Evolutionary conservation across 1,140 invertebrate species (phyloP).

Genomic region (Kradibia gibbosae): DNA sequence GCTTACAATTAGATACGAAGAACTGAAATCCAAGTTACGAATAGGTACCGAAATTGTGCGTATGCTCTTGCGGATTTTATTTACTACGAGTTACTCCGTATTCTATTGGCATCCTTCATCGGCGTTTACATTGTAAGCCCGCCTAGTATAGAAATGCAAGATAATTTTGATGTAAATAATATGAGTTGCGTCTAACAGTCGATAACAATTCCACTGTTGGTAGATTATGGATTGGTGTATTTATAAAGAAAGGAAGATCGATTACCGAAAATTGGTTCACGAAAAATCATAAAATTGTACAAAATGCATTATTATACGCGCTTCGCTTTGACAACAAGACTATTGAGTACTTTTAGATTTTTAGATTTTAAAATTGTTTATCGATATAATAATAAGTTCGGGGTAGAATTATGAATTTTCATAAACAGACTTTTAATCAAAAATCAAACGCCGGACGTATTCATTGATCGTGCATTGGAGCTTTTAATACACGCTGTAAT

Average conservation of each 20-base stretch:
- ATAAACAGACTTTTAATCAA: background rate
- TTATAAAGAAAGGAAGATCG: constrained; percentile 29
- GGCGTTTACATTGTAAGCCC: constrained; percentile 28
- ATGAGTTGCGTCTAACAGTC: constrained; percentile 11
- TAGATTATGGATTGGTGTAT: constrained; percentile 18
- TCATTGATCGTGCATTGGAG: constrained; percentile 13
- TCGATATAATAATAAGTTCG: no score
- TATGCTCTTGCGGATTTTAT: constrained; percentile 56
- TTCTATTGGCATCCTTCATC: constrained; percentile 71
- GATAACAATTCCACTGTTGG: constrained; percentile 20
- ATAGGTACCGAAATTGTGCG: background rate
- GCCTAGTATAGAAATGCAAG: background rate
- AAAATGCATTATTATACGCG: constrained; percentile 11
- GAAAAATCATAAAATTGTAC: background rate
- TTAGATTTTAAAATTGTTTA: no score
- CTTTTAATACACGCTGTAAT: background rate
- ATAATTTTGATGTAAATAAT: background rate
- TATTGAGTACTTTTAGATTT: no score
- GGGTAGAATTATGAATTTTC: background rate
- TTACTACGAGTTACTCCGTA: constrained; percentile 67
- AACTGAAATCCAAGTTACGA: background rate
- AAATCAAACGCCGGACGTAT: constrained; percentile 6
- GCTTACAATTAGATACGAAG: background rate
- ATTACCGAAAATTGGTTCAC: background rate
- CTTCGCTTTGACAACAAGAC: constrained; percentile 27